Base-by-base conservation (phyloP, 2,797 vertebrate genomes). In the Hippoglossus hippoglossus region DNA sequence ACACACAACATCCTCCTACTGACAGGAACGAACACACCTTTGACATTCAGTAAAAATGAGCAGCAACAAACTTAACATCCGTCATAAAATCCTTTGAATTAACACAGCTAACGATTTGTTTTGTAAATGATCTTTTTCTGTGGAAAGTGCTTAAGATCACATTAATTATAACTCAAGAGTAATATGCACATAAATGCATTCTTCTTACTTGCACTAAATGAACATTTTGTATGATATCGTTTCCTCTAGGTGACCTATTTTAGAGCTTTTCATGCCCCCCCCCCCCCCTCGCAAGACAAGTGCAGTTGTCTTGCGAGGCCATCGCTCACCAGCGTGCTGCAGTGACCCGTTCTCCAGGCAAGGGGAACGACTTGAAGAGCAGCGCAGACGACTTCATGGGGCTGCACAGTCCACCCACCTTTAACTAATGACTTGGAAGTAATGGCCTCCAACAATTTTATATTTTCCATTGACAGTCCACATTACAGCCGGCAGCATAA, bases 401-500 rank as follows among this genome's bases (percentile, higher is more conserved):
- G 91, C 87, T 86, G 82, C 81, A 52, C 34, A 72, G 86, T 82
- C 87, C 83, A 75, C 86, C 85, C 87, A 85, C 70, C 87, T 91
- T 84, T 88, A 86, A 83, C 71, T 76, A 86, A 93, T 90, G 85
- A 88, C 77, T 83, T 79, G 74, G 76, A 93, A 91, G 81, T 87
- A 90, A 92, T 89, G 85, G 76, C 68, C 85, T 84, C 84, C 80
- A 90, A 87, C 88, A 82, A 83, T 91, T 85, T 87, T 70, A 78
- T 73, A 87, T 89, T 89, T 90, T 90, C 88, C 87, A 89, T 78
- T 85, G 79, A 79, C 89, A 86, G 80, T 77, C 62, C 41, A 66
- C 51, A 72, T 79, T 63, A 79, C 52, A 53, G 68, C 75, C 69
- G 67, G 67, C 26, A 63, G 79, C 67, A 34, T 66, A 67, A 36